phyloP scores from a whole-genome alignment of 2,113 vertebrate species.

The Pterocles gutturalis region DNA sequence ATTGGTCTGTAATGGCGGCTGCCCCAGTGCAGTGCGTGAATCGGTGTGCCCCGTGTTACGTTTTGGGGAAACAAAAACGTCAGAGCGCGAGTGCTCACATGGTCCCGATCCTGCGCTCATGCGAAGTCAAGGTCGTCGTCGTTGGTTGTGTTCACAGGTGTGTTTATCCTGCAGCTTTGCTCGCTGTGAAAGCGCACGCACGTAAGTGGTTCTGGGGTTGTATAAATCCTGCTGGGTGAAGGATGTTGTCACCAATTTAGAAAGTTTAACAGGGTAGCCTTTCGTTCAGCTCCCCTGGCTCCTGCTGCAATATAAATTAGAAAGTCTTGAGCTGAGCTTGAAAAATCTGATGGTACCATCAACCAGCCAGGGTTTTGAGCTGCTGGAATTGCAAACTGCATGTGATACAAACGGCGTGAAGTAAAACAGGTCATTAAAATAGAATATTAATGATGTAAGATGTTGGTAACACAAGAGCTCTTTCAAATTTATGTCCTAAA shows the following conservation, averaged over 20 bases:
- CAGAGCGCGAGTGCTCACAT: background rate
- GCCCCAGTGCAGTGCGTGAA: rapidly evolving
- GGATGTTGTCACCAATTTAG: background rate
- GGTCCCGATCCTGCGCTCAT: rapidly evolving
- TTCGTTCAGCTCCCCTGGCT: background rate
- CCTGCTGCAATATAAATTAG: background rate
- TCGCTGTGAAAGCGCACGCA: rapidly evolving
- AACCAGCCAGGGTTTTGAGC: background rate
- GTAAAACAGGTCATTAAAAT: slow-evolving; percentile 55
- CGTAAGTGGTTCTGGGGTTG: background rate
- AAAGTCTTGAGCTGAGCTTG: background rate
- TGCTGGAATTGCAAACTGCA: slow-evolving; percentile 11
- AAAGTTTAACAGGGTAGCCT: background rate
- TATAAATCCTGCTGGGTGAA: background rate
- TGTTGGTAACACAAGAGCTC: background rate
- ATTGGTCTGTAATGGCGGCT: background rate
- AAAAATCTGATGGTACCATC: background rate
- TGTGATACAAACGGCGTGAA: slow-evolving; percentile 32
- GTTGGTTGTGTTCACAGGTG: background rate
- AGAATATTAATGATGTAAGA: slow-evolving; percentile 36
- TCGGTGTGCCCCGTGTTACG: rapidly evolving
- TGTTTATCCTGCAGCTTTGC: background rate
- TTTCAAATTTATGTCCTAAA: slow-evolving; percentile 18
- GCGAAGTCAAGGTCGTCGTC: background rate
- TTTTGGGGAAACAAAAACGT: background rate